Conservation (phyloP, 2,797 vertebrate species). For the Hapalemur alaotrensis region DNA sequence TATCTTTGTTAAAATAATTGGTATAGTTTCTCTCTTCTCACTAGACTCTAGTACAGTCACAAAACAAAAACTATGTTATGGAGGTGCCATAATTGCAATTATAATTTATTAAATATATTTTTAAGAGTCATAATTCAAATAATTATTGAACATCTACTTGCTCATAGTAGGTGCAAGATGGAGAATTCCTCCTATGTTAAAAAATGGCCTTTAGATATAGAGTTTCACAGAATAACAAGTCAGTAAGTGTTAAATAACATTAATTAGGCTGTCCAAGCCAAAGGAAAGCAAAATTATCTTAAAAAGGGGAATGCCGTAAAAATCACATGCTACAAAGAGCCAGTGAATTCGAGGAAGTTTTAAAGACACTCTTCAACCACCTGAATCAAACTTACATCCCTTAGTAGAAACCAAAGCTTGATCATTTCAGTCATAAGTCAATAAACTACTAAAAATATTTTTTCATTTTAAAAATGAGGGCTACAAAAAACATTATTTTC, state of each 20-base stretch:
- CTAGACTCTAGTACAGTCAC: background rate
- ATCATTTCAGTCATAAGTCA: background rate
- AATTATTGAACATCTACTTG: background rate
- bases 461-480: background rate
- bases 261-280: background rate
- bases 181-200: background rate
- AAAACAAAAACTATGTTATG: background rate
- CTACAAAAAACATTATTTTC: background rate
- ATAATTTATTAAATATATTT: slow-evolving; percentile 17
- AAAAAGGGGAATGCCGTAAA: background rate
- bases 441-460: background rate
- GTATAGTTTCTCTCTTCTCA: background rate
- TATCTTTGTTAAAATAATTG: background rate
- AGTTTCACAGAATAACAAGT: background rate
- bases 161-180: background rate
- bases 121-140: background rate
- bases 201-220: background rate
- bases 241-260: background rate
- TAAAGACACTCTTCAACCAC: background rate
- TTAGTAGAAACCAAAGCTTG: slow-evolving; percentile 1
- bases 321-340: background rate
- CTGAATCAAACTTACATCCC: background rate
- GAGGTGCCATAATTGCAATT: background rate
- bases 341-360: background rate
- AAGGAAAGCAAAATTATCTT: background rate